Base-by-base conservation (phyloP, 1,140 invertebrate genomes). In the Antheraea pernyi region DNA sequence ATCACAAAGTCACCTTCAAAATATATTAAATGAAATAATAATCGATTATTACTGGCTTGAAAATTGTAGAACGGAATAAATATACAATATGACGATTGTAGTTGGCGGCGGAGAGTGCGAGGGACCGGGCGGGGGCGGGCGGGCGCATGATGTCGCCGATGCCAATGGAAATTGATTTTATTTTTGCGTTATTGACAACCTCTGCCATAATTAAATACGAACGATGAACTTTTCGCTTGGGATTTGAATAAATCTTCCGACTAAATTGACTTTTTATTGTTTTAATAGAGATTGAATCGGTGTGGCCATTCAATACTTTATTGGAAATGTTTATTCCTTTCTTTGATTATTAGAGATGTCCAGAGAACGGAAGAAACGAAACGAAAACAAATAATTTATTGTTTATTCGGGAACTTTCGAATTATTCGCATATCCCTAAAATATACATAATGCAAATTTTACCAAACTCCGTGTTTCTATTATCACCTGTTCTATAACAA, bases 151-250 rank as follows among this genome's bases (percentile, higher is more conserved):
- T 68, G 69, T 60, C 48, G 72, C 65, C 36, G 67, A 62, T 65
- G 39, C 67, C 70, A 71, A 67, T 70, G 63, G 59, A 72, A 73
- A 70, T 63, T 71, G 67, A 71, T 73, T 73, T 71, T 71, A 73
- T 76, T 76, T 68, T 62, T 65, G 30, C 65, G 63, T 59, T 65
- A 76, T 76, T 76, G 69, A 70, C 70, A 72, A 69, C 67, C 65
- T 60, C 70, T 62, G 70, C 58, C 68, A 70, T 65, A 70, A 72
- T 75, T 75, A 71, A 75, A 71, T 59, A 42, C 39, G 22, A 36
- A 61, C 30, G 37, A 30, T 63, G 61, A 63, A 63, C 37, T 16
- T 63, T 63, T 63, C 16, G 19, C 13, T 36, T 37, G 30, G 59
- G 61, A 63, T n/a, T 63, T 63, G 30, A 63, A 63, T 63, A n/a